A percentile compares a stretch with the other conserved stretches of the same genome.
phyloP scores from a whole-genome alignment of 2,888 invertebrate genomes.

The Dromius quadrimaculatus region DNA sequence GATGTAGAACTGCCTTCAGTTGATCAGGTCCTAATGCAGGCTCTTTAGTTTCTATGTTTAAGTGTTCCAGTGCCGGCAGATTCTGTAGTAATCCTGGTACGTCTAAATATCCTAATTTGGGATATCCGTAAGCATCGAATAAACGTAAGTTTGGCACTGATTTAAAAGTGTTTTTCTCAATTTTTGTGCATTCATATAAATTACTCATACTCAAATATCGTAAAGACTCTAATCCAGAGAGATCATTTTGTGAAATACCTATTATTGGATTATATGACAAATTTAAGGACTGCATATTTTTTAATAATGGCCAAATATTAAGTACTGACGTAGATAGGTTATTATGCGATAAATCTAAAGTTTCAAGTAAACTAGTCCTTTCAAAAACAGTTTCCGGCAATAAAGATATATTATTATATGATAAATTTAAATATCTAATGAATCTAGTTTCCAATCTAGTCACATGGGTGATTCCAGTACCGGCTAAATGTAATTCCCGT shows the following conservation, averaged over 20 bases:
- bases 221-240: conserved; percentile 77
- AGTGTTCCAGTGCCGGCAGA: conserved; percentile 78
- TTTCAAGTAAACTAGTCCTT: conserved; percentile 82
- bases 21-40: conserved; percentile 85
- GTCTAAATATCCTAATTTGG: conserved; percentile 85
- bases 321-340: conserved; percentile 73
- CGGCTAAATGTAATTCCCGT: conserved; percentile 83
- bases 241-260: conserved; percentile 81
- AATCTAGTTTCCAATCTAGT: conserved; percentile 87
- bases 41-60: conserved; percentile 91
- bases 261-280: conserved; percentile 84
- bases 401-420: conserved; percentile 78
- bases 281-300: conserved; percentile 75
- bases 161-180: conserved; percentile 86
- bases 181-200: conserved; percentile 77
- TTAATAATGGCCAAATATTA: conserved; percentile 77
- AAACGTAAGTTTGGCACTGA: conserved; percentile 77
- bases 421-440: conserved; percentile 81
- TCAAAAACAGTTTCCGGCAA: conserved; percentile 79
- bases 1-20: conserved; percentile 82
- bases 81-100: conserved; percentile 86
- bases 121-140: conserved; percentile 80
- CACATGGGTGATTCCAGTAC: conserved; percentile 78
- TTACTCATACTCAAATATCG: conserved; percentile 76
- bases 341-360: conserved; percentile 83